phyloP scores from a whole-genome alignment of 2,888 invertebrate species.

The Chrysodeixis includens region DNA sequence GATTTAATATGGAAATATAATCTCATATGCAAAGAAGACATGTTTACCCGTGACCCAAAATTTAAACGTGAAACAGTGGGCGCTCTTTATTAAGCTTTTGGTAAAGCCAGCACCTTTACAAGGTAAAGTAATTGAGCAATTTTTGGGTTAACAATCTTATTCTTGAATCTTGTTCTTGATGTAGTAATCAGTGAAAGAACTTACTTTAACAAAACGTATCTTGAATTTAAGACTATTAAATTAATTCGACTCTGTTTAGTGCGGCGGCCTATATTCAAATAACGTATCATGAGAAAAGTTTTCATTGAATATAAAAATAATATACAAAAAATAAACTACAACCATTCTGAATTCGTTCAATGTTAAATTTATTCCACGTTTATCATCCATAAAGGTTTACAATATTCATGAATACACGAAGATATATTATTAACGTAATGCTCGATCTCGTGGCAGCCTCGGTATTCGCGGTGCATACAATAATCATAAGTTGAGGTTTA shows the following conservation, averaged over 20 bases:
- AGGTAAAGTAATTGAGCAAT: neutral
- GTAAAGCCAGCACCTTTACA: neutral
- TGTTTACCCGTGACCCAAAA: constrained; percentile 36
- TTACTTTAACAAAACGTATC: neutral
- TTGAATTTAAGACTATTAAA: too few species aligned
- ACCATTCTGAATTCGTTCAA: neutral
- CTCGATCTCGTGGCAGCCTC: constrained; percentile 24
- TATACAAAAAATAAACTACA: neutral
- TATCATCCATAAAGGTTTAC: neutral
- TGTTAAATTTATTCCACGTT: neutral
- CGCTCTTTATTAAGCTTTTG: constrained; percentile 12
- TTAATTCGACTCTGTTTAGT: too few species aligned
- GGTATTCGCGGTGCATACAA: constrained; percentile 39
- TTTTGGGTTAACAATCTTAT: neutral
- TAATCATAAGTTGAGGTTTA: constrained; percentile 51
- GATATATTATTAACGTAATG: neutral
- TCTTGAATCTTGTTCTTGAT: neutral
- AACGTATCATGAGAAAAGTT: too few species aligned
- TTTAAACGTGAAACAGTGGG: constrained; percentile 4
- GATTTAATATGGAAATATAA: constrained; percentile 46
- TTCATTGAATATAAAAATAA: too few species aligned
- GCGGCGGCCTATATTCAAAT: too few species aligned
- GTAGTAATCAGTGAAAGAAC: neutral
- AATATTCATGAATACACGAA: constrained; percentile 1
- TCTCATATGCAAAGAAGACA: constrained; percentile 43